Conservation (phyloP, 2,113 vertebrate species). For the rabbit (Oryctolagus cuniculus) region mOryCun1.1 NC_091433.1:194090501-194091000, state of each 20-base stretch:
- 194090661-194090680: background rate
- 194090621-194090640: too few relatives aligned
- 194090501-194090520: background rate
- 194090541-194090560: background rate
- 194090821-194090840: background rate
- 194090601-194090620: too few relatives aligned
- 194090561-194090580: background rate
- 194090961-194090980: background rate
- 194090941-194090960: too few relatives aligned
- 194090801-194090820: too few relatives aligned
- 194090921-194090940: background rate
- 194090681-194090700: too few relatives aligned
- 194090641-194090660: background rate
- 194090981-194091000: background rate
- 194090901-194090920: background rate
- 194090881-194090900: background rate
- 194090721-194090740: too few relatives aligned
- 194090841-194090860: background rate
- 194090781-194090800: background rate
- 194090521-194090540: background rate
- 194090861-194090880: background rate
- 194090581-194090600: background rate
- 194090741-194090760: too few relatives aligned
- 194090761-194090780: background rate
- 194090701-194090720: background rate